A percentile compares a stretch with the other conserved stretches of the same genome.
Conservation (phyloP, 2,888 invertebrate genomes). For the Eilema griseolum region DNA sequence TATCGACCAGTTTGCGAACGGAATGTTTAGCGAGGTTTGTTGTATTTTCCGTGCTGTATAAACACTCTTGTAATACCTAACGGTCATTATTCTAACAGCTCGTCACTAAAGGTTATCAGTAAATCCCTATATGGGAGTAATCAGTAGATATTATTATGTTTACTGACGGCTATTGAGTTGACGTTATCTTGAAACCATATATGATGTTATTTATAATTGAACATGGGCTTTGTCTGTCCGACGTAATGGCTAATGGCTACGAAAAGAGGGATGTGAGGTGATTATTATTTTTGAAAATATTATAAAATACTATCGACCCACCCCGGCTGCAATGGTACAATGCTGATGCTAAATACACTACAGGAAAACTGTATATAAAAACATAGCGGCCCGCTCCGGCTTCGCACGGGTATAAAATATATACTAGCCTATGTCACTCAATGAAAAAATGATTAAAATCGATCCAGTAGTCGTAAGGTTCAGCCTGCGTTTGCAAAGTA, state of each 20-base stretch:
- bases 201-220: background rate
- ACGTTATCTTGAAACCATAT: slow-evolving; percentile 7
- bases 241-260: background rate
- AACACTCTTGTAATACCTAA: background rate
- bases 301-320: too few relatives aligned
- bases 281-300: background rate
- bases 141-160: slow-evolving; percentile 1
- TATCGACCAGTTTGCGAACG: background rate
- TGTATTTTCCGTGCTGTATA: background rate
- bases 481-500: too few relatives aligned
- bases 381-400: too few relatives aligned
- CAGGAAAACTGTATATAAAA: too few relatives aligned
- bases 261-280: background rate
- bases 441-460: too few relatives aligned
- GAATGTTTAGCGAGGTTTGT: background rate
- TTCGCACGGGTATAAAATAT: too few relatives aligned
- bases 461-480: too few relatives aligned
- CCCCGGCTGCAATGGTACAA: too few relatives aligned
- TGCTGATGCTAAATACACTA: too few relatives aligned
- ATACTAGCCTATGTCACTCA: too few relatives aligned
- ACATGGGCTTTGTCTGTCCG: background rate
- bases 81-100: slow-evolving; percentile 5
- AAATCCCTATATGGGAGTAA: slow-evolving; percentile 2
- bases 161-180: slow-evolving; percentile 1
- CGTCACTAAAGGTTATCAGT: slow-evolving; percentile 13